These are phyloP conservation scores for Sciurus niger DNA, from an alignment of 2,113 vertebrate species.

Conservation along the genomic window DNA sequence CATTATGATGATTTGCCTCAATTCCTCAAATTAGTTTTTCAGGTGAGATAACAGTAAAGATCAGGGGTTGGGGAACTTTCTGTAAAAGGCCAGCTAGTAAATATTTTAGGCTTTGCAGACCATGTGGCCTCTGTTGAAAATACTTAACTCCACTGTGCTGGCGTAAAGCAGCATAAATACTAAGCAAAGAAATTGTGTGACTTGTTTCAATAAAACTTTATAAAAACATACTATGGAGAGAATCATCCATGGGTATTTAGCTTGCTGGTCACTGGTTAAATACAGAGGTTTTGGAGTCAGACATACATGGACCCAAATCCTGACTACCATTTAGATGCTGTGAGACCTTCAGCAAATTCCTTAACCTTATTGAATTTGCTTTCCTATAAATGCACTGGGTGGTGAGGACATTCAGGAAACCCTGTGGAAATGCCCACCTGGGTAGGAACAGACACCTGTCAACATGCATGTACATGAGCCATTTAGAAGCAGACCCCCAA, in stretches of 20 bases:
- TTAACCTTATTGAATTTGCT: neutral
- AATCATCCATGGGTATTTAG: neutral
- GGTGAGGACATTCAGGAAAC: too few relatives aligned
- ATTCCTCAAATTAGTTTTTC: slow-evolving; percentile 46
- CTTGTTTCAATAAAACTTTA: slow-evolving; percentile 1
- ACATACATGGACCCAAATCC: neutral
- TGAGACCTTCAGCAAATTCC: neutral
- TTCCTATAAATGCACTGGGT: neutral
- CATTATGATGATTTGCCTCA: neutral
- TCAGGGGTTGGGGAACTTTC: neutral
- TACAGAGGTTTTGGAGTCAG: neutral
- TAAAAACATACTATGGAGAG: neutral
- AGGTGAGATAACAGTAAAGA: slow-evolving; percentile 31
- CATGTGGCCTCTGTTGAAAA: neutral
- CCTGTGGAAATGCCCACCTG: neutral
- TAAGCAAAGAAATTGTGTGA: neutral
- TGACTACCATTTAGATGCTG: neutral
- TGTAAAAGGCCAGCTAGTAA: neutral
- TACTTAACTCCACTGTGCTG: neutral
- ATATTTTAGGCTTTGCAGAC: neutral
- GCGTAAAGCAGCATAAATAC: neutral
- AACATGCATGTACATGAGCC: neutral
- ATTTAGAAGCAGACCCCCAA: neutral
- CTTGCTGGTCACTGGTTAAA: neutral
- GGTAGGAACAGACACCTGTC: neutral